Evolutionary conservation across 2,113 vertebrate species (phyloP).

Genomic region (Gymnogyps californianus): DNA sequence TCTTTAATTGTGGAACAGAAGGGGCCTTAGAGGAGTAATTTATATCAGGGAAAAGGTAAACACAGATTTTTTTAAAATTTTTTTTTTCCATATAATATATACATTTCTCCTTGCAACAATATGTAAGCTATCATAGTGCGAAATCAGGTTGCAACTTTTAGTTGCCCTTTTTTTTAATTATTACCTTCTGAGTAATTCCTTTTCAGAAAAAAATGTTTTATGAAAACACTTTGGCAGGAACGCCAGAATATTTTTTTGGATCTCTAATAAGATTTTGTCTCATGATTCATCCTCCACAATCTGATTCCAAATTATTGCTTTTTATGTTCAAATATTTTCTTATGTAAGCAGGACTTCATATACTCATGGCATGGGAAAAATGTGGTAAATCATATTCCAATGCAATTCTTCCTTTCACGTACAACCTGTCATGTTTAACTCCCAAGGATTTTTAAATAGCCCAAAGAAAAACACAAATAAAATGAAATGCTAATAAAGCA

Average conservation of each 20-base stretch:
- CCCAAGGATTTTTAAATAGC: conserved; percentile 38
- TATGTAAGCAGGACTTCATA: conserved; percentile 59
- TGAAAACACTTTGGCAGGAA: conserved; percentile 50
- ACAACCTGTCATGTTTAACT: conserved; percentile 32
- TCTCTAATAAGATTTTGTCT: conserved; percentile 37
- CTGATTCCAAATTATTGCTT: conserved; percentile 53
- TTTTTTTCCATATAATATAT: not conserved
- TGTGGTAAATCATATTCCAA: conserved; percentile 43
- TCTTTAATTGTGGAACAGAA: not conserved
- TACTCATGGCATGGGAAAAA: conserved; percentile 45
- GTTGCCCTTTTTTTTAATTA: not conserved
- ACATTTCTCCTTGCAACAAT: not conserved
- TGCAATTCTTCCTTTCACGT: conserved; percentile 4
- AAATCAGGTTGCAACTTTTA: not conserved
- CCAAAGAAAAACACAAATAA: conserved; percentile 46
- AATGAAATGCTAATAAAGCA: conserved; percentile 22
- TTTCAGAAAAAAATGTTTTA: conserved; percentile 42
- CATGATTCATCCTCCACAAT: conserved; percentile 48
- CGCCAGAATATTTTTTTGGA: conserved; percentile 28
- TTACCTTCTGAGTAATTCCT: conserved; percentile 14
- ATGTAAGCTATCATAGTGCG: not conserved
- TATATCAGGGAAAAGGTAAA: not conserved
- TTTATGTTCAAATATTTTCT: conserved; percentile 63
- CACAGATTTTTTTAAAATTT: not conserved
- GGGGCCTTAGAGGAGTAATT: not conserved